phyloP scores from a whole-genome alignment of 2,797 vertebrate genomes.

The Cynodonichthys magdalenae region DNA sequence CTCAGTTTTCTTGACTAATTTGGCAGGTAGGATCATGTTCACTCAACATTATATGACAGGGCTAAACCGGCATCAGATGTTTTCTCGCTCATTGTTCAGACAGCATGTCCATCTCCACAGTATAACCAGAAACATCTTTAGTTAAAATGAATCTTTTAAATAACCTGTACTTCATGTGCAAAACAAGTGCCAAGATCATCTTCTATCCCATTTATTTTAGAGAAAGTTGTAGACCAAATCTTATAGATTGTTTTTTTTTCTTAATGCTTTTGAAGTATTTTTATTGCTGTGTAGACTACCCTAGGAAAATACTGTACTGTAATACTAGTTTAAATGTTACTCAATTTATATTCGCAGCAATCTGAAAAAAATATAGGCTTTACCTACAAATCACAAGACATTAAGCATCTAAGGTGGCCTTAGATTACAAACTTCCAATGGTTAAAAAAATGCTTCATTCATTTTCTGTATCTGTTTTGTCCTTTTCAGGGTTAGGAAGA shows the following conservation, averaged over 20 bases:
- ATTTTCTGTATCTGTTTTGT: too few relatives aligned
- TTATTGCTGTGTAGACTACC: too few relatives aligned
- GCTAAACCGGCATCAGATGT: slow-evolving; percentile 55
- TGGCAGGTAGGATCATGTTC: slow-evolving; percentile 58
- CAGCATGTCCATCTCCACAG: slow-evolving; percentile 15
- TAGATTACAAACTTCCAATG: slow-evolving; percentile 10
- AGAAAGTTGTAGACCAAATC: background rate
- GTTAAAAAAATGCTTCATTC: background rate
- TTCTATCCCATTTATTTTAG: slow-evolving; percentile 9
- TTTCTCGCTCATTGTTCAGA: slow-evolving; percentile 47
- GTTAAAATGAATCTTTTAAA: slow-evolving; percentile 6
- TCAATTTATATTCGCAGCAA: background rate
- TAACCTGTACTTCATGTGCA: slow-evolving; percentile 10
- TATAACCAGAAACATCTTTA: slow-evolving; percentile 29
- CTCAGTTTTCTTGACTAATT: slow-evolving; percentile 65
- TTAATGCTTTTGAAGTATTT: too few relatives aligned
- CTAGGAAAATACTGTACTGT: too few relatives aligned
- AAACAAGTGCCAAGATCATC: background rate
- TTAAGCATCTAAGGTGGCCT: slow-evolving; percentile 14
- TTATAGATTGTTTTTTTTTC: background rate
- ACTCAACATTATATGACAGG: slow-evolving; percentile 61
- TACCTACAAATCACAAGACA: too few relatives aligned
- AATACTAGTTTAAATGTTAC: background rate
- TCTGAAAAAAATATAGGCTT: slow-evolving; percentile 8
- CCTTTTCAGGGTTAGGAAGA: too few relatives aligned